Percentiles rank a stretch among this genome's conserved stretches.
These are phyloP conservation scores for Xestia xanthographa DNA, from an alignment of 2,888 invertebrate genomes.

Conservation along the genomic window DNA sequence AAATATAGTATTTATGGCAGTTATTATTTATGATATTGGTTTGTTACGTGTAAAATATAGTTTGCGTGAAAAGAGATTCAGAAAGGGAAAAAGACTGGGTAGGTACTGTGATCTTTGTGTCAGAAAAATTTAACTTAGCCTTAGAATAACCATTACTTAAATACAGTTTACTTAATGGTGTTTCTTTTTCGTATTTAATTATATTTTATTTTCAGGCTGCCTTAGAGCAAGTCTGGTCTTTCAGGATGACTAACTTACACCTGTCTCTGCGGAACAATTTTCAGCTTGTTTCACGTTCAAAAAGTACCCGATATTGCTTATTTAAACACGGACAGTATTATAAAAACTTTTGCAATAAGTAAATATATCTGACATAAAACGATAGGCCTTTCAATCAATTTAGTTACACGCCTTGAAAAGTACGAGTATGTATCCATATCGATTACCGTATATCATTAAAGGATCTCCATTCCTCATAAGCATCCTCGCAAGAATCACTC, in stretches of 20 bases:
- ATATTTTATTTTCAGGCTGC: not conserved
- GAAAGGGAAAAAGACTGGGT: not conserved
- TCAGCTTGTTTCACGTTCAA: not conserved
- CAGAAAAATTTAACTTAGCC: not conserved
- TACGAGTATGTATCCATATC: not conserved
- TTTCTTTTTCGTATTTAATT: not conserved
- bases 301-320: not conserved
- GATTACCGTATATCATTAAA: not conserved
- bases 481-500: constrained; percentile 40
- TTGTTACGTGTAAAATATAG: not conserved
- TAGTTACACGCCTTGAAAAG: not conserved
- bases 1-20: constrained; percentile 6
- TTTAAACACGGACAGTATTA: not conserved
- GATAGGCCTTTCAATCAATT: not conserved
- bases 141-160: not conserved
- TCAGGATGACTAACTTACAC: too few species aligned
- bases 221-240: not conserved
- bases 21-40: constrained; percentile 16
- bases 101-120: not conserved
- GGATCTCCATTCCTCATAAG: not conserved
- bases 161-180: not conserved
- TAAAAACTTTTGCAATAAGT: not conserved
- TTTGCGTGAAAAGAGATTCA: not conserved
- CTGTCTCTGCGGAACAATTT: not conserved
- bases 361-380: not conserved